Percentiles rank a stretch among this genome's conserved stretches.
phyloP scores from a whole-genome alignment of 2,113 vertebrate species.

The Cyrtonyx montezumae region DNA sequence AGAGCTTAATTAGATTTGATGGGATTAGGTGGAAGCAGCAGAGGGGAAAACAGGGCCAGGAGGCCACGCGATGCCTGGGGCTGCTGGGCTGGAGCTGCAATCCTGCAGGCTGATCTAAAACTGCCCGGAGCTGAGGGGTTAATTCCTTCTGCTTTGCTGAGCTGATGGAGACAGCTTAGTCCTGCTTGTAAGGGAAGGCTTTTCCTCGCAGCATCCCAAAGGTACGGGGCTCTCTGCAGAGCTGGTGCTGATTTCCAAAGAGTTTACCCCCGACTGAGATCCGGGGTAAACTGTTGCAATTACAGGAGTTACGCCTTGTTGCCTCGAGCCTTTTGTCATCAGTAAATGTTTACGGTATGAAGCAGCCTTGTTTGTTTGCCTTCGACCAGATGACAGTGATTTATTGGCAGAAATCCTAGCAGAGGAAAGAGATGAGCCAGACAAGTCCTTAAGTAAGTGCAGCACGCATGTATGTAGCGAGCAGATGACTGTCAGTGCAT shows the following conservation, averaged over 20 bases:
- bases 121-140: not conserved
- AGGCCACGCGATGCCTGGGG: not conserved
- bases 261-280: not conserved
- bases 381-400: constrained; percentile 20
- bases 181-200: not conserved
- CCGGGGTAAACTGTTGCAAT: not conserved
- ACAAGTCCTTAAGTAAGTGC: not conserved
- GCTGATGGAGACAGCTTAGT: not conserved
- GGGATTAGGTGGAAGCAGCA: not conserved
- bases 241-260: not conserved
- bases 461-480: not conserved
- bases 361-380: constrained; percentile 47
- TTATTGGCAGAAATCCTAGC: constrained; percentile 49
- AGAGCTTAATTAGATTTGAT: constrained; percentile 48
- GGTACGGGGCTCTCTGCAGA: not conserved
- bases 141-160: not conserved
- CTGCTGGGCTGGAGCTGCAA: not conserved
- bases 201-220: not conserved
- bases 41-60: constrained; percentile 37
- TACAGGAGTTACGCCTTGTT: not conserved
- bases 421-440: constrained; percentile 32
- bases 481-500: not conserved
- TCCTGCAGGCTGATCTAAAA: not conserved
- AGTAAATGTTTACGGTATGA: constrained; percentile 25
- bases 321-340: not conserved